Percentiles rank a stretch among this genome's conserved stretches.
phyloP scores from a whole-genome alignment of 1,140 invertebrate species.

The Temnothorax nylanderi region DNA sequence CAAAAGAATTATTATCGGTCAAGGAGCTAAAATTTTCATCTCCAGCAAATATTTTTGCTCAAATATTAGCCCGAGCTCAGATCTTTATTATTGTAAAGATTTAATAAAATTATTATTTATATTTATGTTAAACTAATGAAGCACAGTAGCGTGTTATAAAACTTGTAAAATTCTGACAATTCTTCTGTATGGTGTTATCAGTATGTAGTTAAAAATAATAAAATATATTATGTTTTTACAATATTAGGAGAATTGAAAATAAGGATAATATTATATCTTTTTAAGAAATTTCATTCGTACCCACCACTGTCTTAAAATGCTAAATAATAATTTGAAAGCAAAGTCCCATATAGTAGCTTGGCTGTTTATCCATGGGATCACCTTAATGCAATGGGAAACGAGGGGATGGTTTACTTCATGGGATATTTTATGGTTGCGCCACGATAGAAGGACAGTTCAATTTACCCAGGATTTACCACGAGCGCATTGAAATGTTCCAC shows the following conservation, averaged over 20 bases:
- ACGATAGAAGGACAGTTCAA: slow-evolving; percentile 78
- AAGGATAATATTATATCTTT: background rate
- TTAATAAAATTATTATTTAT: slow-evolving; percentile 23
- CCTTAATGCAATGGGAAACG: slow-evolving; percentile 78
- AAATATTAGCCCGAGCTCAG: background rate
- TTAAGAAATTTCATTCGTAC: background rate
- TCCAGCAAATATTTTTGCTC: background rate
- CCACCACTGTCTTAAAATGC: background rate
- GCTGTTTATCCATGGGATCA: slow-evolving; percentile 80
- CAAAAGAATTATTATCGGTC: background rate
- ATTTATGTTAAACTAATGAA: background rate
- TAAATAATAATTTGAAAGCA: slow-evolving; percentile 59
- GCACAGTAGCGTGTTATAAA: background rate
- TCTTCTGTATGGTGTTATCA: background rate
- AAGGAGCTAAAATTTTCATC: background rate
- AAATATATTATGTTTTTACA: background rate
- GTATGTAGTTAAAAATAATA: background rate
- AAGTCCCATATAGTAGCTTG: slow-evolving; percentile 25
- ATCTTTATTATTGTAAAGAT: background rate
- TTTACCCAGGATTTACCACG: slow-evolving; percentile 76
- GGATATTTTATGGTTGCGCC: slow-evolving; percentile 79
- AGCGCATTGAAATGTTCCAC: slow-evolving; percentile 64
- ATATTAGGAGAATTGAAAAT: background rate
- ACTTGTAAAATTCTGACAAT: background rate
- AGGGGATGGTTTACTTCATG: slow-evolving; percentile 69